Percentiles rank a stretch among this genome's conserved stretches.
Conservation (phyloP, 2,113 vertebrate genomes). For the Motacilla alba region DNA sequence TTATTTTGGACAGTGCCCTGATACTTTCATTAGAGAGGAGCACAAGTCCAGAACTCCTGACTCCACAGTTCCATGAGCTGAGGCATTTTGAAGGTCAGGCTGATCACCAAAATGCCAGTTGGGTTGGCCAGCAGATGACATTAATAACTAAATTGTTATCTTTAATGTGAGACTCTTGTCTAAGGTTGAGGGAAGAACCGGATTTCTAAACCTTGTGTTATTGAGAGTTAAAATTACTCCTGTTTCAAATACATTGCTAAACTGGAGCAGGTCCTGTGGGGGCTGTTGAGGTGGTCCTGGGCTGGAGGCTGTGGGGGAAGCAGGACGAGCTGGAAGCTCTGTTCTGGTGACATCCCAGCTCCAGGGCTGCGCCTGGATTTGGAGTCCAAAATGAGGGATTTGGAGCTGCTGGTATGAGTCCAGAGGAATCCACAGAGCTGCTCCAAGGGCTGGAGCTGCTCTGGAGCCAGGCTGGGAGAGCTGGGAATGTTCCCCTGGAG, state of each 20-base stretch:
- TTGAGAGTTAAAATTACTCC: not conserved
- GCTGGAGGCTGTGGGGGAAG: not conserved
- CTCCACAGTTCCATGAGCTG: not conserved
- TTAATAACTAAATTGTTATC: not conserved
- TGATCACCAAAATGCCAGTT: not conserved
- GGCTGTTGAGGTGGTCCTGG: not conserved
- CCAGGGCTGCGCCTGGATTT: not conserved
- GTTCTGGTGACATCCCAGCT: not conserved
- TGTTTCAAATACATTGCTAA: rapidly evolving
- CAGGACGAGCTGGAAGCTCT: not conserved
- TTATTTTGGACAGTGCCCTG: not conserved
- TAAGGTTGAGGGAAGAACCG: not conserved
- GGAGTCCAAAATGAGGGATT: not conserved
- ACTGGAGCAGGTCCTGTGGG: not conserved
- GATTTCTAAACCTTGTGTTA: not conserved
- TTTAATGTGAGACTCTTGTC: not conserved
- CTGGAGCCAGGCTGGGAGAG: not conserved
- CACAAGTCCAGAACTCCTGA: not conserved
- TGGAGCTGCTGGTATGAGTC: not conserved
- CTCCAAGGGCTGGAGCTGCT: not conserved
- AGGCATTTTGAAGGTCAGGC: not conserved
- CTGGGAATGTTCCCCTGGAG: not conserved
- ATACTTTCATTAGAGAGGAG: not conserved
- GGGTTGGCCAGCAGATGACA: not conserved
- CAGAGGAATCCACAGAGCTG: not conserved